A percentile compares a stretch with the other conserved stretches of the same genome.
Evolutionary conservation across 2,113 vertebrate species (phyloP).

Genomic region (Atrichornis clamosus): DNA sequence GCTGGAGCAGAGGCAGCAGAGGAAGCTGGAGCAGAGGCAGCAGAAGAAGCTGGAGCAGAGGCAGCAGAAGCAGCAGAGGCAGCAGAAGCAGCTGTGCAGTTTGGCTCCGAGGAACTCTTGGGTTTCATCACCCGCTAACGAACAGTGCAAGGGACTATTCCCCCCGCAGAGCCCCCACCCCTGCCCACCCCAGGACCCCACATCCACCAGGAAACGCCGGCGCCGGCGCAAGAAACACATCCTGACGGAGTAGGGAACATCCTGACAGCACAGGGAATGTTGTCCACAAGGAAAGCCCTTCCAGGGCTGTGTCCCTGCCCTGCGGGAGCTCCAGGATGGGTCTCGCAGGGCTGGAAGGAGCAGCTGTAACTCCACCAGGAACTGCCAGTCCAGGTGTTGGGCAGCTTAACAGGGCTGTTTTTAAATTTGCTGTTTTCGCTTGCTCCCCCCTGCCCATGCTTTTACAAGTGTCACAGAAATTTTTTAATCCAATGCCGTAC

Average conservation of each 20-base stretch:
- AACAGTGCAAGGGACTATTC: not conserved
- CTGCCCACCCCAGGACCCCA: accelerated
- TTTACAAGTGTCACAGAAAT: not conserved
- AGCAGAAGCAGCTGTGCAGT: not conserved
- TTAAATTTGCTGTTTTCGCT: not conserved
- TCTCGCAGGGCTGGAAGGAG: accelerated
- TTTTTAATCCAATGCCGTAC: not conserved
- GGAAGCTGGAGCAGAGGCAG: not conserved
- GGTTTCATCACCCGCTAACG: accelerated
- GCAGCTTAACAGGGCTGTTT: not conserved
- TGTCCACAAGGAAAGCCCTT: accelerated
- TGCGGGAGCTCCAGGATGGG: accelerated
- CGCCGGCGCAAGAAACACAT: not conserved
- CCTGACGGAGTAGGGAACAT: accelerated
- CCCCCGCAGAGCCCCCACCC: not conserved
- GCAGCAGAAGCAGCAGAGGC: not conserved
- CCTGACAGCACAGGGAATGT: accelerated
- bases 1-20: not conserved
- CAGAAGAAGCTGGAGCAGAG: not conserved
- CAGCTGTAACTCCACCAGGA: not conserved
- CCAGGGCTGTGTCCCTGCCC: not conserved
- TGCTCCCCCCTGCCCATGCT: accelerated
- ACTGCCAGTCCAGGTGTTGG: not conserved
- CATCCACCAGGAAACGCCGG: not conserved
- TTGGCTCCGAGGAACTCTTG: not conserved